A percentile compares a stretch with the other conserved stretches of the same genome.
phyloP scores from a whole-genome alignment of 2,888 invertebrate species.

The Vandiemenella viatica region DNA sequence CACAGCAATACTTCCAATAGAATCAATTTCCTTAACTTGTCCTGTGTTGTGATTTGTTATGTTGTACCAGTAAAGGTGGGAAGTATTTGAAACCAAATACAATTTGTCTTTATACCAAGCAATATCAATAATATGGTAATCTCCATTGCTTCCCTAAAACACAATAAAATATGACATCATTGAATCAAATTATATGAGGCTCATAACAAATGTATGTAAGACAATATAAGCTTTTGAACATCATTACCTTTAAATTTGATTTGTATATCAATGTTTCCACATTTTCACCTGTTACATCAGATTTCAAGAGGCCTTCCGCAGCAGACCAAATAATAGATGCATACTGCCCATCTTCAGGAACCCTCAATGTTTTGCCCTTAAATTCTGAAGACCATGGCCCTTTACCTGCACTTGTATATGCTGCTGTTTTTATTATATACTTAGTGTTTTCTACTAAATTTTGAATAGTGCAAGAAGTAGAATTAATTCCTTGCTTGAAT shows the following conservation, averaged over 20 bases:
- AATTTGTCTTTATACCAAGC: slow-evolving; percentile 62
- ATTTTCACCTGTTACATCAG: slow-evolving; percentile 68
- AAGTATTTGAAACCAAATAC: slow-evolving; percentile 59
- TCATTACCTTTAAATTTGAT: slow-evolving; percentile 39
- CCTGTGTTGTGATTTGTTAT: slow-evolving; percentile 41
- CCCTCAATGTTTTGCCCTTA: slow-evolving; percentile 17
- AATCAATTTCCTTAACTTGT: slow-evolving; percentile 46
- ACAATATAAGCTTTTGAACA: no score
- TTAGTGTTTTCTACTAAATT: slow-evolving; percentile 57
- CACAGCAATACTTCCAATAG: slow-evolving; percentile 64
- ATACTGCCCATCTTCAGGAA: slow-evolving; percentile 36
- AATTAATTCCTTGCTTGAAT: slow-evolving; percentile 35
- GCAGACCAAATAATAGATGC: slow-evolving; percentile 61
- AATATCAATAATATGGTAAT: slow-evolving; percentile 49
- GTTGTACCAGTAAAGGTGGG: slow-evolving; percentile 56
- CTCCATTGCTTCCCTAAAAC: slow-evolving; percentile 20
- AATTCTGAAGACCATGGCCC: slow-evolving; percentile 67
- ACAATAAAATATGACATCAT: background rate
- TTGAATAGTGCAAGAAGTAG: slow-evolving; percentile 47
- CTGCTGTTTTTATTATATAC: slow-evolving; percentile 65
- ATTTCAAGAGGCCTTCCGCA: slow-evolving; percentile 56
- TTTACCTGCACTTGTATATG: slow-evolving; percentile 54
- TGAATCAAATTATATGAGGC: no score
- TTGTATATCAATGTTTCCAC: slow-evolving; percentile 50
- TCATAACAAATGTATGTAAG: no score